A percentile compares a stretch with the other conserved stretches of the same genome.
Conservation (phyloP, 2,888 invertebrate genomes). For the Galerucella nymphaeae region DNA sequence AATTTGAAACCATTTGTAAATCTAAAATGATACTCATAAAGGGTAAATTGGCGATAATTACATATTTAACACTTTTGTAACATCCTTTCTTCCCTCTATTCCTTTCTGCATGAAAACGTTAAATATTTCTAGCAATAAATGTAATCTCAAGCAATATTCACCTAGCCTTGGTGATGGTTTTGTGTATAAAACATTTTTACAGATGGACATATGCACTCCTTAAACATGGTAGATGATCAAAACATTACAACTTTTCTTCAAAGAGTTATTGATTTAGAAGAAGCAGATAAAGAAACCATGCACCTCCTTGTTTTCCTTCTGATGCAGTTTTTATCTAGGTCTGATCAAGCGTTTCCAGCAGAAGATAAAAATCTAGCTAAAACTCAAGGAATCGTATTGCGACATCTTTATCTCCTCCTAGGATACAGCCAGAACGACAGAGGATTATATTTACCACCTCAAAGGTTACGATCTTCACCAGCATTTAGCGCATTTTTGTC, state of each 20-base stretch:
- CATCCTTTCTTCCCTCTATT: too few relatives aligned
- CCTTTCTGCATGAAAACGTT: too few relatives aligned
- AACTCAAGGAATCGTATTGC: conserved; percentile 87
- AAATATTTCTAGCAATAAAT: too few relatives aligned
- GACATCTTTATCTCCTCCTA: conserved; percentile 90
- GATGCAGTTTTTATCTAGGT: conserved; percentile 93
- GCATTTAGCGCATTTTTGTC: conserved; percentile 96
- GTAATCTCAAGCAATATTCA: too few relatives aligned
- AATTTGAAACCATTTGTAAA: neutral
- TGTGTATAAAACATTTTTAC: conserved; percentile 50
- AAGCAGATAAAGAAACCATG: conserved; percentile 94
- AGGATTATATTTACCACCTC: conserved; percentile 90
- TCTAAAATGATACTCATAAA: too few relatives aligned
- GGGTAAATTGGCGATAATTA: too few relatives aligned
- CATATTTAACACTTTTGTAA: too few relatives aligned
- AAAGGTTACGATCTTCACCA: conserved; percentile 87
- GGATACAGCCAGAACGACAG: conserved; percentile 94
- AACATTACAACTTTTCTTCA: conserved; percentile 83
- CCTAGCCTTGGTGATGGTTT: too few relatives aligned
- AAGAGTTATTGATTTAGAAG: conserved; percentile 91
- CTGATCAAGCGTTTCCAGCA: conserved; percentile 84
- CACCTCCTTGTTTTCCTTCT: conserved; percentile 94
- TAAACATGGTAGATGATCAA: conserved; percentile 84
- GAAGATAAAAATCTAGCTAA: conserved; percentile 86
- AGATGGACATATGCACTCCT: conserved; percentile 87